Evolutionary conservation across 1,140 invertebrate genomes (phyloP).

Genomic region (Orius insidiosus): DNA sequence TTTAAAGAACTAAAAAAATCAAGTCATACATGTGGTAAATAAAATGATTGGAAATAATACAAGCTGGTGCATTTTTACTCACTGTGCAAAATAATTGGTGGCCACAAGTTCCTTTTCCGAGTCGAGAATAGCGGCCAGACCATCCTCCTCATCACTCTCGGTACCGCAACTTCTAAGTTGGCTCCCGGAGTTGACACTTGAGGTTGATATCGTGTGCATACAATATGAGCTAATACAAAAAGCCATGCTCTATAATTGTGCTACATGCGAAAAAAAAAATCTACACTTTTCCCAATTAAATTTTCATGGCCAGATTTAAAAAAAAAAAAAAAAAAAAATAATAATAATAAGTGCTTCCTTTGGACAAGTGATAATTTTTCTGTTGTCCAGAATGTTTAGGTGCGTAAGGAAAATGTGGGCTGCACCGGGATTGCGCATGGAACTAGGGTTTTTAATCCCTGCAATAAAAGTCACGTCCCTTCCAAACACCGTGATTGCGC

Average conservation of each 20-base stretch:
- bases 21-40: neutral
- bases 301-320: too few relatives aligned
- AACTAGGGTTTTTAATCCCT: too few relatives aligned
- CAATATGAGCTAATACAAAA: constrained; percentile 13
- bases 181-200: constrained; percentile 20
- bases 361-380: too few relatives aligned
- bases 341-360: too few relatives aligned
- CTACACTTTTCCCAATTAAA: too few relatives aligned
- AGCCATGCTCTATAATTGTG: constrained; percentile 14
- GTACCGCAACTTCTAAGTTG: constrained; percentile 29
- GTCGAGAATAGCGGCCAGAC: constrained; percentile 18
- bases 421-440: too few relatives aligned
- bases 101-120: constrained; percentile 10
- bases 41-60: neutral
- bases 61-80: constrained; percentile 8
- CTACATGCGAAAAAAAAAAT: too few relatives aligned
- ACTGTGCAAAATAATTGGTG: constrained; percentile 17
- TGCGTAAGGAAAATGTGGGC: too few relatives aligned
- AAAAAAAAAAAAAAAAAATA: too few relatives aligned
- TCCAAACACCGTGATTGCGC: too few relatives aligned
- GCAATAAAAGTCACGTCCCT: too few relatives aligned
- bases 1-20: neutral
- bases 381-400: too few relatives aligned
- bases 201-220: constrained; percentile 3
- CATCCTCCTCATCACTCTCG: constrained; percentile 34